Base-by-base conservation (phyloP, 2,888 invertebrate species). In the Altica lythri region DNA sequence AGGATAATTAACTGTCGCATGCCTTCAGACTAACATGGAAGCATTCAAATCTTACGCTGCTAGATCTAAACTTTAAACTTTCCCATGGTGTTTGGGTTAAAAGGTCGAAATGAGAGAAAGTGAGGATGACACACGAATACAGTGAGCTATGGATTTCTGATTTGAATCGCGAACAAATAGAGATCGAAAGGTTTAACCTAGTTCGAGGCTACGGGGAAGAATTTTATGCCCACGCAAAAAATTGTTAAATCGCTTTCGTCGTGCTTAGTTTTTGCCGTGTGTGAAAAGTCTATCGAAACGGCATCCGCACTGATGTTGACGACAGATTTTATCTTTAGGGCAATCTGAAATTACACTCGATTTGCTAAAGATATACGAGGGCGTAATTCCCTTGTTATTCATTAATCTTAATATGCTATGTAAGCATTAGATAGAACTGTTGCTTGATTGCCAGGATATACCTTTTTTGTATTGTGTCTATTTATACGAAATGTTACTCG, bases 61-160 rank as follows among this genome's bases (percentile, higher is more conserved):
- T 30, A 40, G 38, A 8, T 32, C 37, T 38, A 27, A 32, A 22
- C 40, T 40, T 34, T 42, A 53, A 55, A 55, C 55, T 59, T 59
- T 59, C 57, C 54, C 53, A 46, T 52, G 34, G 35, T 30, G 46
- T 27, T n/a, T 30, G 22, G 61, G 61, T 63, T 54, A 55, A 56
- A 55, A 63, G 62, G 61, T 63, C 57, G 56, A n/a, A 38, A 18
- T n/a, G 4, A 58, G 62, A 54, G 62, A 62, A 63, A 63, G 62
- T 58, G 60, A 59, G 56, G 61, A 63, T 54, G 62, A 58, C 53
- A 53, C 56, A 55, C 59, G 58, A 56, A 50, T 46, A 52, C 29
- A 53, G 55, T 60, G 53, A 55, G 51, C 48, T 58, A 61, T 60
- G 60, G 56, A 46, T 56, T 48, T 58, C 42, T 55, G 49, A 57